Evolutionary conservation across 2,888 invertebrate species (phyloP).

Genomic region (Phyllotreta striolata): DNA sequence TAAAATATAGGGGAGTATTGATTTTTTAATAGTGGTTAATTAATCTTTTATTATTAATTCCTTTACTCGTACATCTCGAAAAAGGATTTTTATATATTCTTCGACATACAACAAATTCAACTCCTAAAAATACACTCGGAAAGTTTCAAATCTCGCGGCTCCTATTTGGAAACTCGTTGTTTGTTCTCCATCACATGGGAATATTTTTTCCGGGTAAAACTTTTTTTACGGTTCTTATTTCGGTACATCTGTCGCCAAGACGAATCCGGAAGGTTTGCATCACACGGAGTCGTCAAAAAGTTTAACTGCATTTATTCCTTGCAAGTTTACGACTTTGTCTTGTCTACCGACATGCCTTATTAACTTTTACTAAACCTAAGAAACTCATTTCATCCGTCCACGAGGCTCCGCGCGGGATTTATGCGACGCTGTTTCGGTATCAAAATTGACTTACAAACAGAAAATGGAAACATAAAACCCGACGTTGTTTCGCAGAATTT

Average conservation of each 20-base stretch:
- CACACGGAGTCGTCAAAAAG: conserved; percentile 15
- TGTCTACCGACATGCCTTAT: conserved; percentile 6
- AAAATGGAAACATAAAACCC: neutral
- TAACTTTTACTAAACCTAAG: conserved; percentile 17
- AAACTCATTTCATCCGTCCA: conserved; percentile 9
- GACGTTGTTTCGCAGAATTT: conserved; percentile 1
- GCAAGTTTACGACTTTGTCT: conserved; percentile 9
- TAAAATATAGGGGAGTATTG: too few relatives aligned
- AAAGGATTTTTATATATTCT: too few relatives aligned
- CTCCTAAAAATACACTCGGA: too few relatives aligned
- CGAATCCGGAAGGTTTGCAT: conserved; percentile 9
- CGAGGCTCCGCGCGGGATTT: conserved; percentile 2
- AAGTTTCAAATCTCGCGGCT: too few relatives aligned
- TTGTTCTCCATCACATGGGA: too few relatives aligned
- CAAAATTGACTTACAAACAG: conserved; percentile 12
- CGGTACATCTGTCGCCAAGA: conserved; percentile 11
- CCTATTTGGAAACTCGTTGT: too few relatives aligned
- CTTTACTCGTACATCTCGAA: too few relatives aligned
- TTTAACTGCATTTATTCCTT: conserved; percentile 17
- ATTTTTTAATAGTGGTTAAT: too few relatives aligned
- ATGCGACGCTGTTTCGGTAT: conserved; percentile 4
- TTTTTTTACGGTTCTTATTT: conserved; percentile 12
- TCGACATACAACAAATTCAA: too few relatives aligned
- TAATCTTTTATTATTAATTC: too few relatives aligned
- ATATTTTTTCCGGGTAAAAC: neutral